Conservation (phyloP, 2,888 invertebrate species). For the Ptychoptera contaminata region DNA sequence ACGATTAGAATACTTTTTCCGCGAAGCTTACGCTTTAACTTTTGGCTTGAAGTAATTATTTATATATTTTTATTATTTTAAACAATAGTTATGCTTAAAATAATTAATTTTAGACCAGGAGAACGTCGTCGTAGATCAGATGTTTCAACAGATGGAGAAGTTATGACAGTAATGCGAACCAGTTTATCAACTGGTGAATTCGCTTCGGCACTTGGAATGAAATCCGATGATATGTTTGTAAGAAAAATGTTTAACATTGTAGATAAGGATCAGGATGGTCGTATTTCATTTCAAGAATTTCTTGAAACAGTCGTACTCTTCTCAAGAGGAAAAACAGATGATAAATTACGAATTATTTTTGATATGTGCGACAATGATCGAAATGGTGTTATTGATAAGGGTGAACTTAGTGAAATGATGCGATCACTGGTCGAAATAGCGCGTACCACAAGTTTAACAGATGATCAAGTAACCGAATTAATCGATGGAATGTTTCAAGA, state of each 20-base stretch:
- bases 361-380: conserved; percentile 96
- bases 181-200: conserved; percentile 84
- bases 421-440: conserved; percentile 86
- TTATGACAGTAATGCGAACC: conserved; percentile 85
- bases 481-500: conserved; percentile 92
- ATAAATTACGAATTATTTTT: conserved; percentile 84
- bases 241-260: conserved; percentile 96
- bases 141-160: conserved; percentile 60
- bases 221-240: conserved; percentile 84
- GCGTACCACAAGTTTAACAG: conserved; percentile 74
- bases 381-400: conserved; percentile 87
- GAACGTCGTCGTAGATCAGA: conserved; percentile 62
- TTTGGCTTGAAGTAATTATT: conserved; percentile 48
- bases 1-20: conserved; percentile 85
- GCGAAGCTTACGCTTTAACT: conserved; percentile 88
- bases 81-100: not conserved
- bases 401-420: conserved; percentile 84
- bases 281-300: conserved; percentile 92
- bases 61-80: not conserved
- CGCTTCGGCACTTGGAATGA: conserved; percentile 91
- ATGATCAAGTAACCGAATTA: conserved; percentile 79
- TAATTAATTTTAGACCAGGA: conserved; percentile 63
- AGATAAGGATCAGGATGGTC: conserved; percentile 83
- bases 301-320: conserved; percentile 85
- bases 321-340: conserved; percentile 82